These are phyloP conservation scores for Botia almorhae DNA, from an alignment of 2,797 vertebrate species.

Conservation along the genomic window DNA sequence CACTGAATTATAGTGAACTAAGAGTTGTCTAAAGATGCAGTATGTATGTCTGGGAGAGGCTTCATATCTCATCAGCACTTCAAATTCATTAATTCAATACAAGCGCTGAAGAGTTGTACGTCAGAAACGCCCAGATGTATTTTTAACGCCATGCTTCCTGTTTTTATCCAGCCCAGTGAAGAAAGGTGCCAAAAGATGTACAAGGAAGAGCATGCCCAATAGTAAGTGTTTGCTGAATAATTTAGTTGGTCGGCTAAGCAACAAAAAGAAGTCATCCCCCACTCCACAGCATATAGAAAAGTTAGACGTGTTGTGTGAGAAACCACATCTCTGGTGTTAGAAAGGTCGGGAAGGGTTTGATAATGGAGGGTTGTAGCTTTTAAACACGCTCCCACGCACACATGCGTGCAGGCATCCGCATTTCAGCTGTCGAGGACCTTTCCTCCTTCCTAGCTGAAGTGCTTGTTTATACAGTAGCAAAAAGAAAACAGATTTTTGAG, in stretches of 20 bases:
- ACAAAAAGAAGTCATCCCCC: constrained; percentile 54
- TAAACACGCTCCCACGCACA: constrained; percentile 7
- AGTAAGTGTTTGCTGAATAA: constrained; percentile 81
- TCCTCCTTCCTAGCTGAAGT: neutral
- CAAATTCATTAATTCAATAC: constrained; percentile 67
- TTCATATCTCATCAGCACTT: constrained; percentile 62
- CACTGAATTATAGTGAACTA: neutral
- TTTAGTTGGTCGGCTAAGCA: constrained; percentile 69
- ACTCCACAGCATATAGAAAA: constrained; percentile 29
- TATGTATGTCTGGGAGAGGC: constrained; percentile 59
- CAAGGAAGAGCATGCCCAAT: constrained; percentile 66
- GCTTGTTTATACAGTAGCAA: constrained; percentile 55
- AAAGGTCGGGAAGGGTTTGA: constrained; percentile 61
- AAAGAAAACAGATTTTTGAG: neutral
- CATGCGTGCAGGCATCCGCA: neutral
- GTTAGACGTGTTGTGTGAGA: constrained; percentile 36
- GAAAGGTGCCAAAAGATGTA: constrained; percentile 74
- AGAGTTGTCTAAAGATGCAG: constrained; percentile 57
- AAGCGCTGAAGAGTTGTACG: constrained; percentile 67
- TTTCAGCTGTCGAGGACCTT: neutral
- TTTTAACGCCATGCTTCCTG: constrained; percentile 72
- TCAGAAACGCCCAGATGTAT: constrained; percentile 70
- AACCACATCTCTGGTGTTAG: constrained; percentile 46
- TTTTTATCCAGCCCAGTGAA: constrained; percentile 66
- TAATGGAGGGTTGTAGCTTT: constrained; percentile 46